Evolutionary conservation across 2,113 vertebrate genomes (phyloP).

Genomic region (Phoxinus phoxinus): DNA sequence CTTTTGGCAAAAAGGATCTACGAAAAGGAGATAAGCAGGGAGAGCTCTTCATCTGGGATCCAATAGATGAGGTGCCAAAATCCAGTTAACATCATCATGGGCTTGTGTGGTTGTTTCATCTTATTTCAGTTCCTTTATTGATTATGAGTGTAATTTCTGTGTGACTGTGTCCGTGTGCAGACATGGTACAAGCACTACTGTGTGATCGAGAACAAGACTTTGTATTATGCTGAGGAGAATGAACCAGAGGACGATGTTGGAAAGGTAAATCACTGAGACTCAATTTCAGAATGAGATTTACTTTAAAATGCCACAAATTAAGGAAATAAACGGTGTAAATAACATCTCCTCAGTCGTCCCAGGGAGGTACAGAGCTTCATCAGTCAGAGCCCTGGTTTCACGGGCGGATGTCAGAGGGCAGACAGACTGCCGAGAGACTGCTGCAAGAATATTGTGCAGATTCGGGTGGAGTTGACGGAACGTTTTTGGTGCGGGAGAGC

Average conservation of each 20-base stretch:
- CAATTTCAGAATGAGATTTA: background rate
- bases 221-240: constrained; percentile 93
- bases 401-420: constrained; percentile 84
- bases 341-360: constrained; percentile 59
- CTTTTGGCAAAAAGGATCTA: constrained; percentile 76
- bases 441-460: constrained; percentile 90
- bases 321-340: background rate
- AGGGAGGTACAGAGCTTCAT: constrained; percentile 77
- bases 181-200: constrained; percentile 95
- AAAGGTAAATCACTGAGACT: constrained; percentile 71
- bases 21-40: constrained; percentile 85
- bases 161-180: constrained; percentile 66
- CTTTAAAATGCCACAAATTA: background rate
- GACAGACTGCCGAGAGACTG: constrained; percentile 86
- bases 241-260: constrained; percentile 82
- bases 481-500: constrained; percentile 91
- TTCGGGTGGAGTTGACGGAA: constrained; percentile 86
- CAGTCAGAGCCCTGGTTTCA: constrained; percentile 92
- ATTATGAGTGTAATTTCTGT: background rate
- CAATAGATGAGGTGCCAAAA: constrained; percentile 89
- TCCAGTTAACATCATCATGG: background rate
- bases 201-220: constrained; percentile 87
- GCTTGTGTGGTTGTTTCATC: background rate
- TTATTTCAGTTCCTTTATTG: background rate
- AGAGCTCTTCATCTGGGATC: constrained; percentile 94